A percentile compares a stretch with the other conserved stretches of the same genome.
phyloP scores from a whole-genome alignment of 2,113 vertebrate species.

The Tupaia chinensis region DNA sequence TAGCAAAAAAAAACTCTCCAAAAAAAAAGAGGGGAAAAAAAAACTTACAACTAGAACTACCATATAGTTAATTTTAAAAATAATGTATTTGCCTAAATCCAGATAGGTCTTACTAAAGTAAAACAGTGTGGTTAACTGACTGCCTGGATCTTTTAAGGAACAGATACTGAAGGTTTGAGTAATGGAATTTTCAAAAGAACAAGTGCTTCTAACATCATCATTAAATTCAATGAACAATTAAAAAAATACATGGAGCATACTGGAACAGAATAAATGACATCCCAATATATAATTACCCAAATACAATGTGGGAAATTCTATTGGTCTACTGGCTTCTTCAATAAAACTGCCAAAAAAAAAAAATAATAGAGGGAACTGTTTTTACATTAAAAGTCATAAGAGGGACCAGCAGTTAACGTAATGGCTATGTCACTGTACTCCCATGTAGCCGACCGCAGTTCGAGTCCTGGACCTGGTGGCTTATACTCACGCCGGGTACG shows the following conservation, averaged over 20 bases:
- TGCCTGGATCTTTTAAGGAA: neutral
- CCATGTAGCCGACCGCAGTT: too few relatives aligned
- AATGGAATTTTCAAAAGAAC: neutral
- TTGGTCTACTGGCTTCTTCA: neutral
- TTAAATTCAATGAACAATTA: neutral
- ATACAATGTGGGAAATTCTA: neutral
- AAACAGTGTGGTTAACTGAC: too few relatives aligned
- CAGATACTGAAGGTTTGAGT: neutral
- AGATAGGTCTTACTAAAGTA: constrained; percentile 23
- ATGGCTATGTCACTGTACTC: too few relatives aligned
- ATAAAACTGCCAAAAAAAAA: neutral
- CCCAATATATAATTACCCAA: neutral
- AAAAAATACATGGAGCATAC: neutral
- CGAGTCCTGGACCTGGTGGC: too few relatives aligned
- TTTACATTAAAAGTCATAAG: neutral
- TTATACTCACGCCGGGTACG: too few relatives aligned
- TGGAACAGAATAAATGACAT: neutral
- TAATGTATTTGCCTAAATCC: constrained; percentile 21
- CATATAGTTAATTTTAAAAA: constrained; percentile 37
- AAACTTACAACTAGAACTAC: too few relatives aligned
- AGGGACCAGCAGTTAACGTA: neutral
- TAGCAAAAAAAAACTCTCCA: too few relatives aligned
- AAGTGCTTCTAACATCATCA: neutral
- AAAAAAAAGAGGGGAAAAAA: too few relatives aligned
- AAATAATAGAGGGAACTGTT: neutral